Percentiles rank a stretch among this genome's conserved stretches.
Evolutionary conservation across 1,140 invertebrate genomes (phyloP).

Genomic region (Diachasmimorpha longicaudata): DNA sequence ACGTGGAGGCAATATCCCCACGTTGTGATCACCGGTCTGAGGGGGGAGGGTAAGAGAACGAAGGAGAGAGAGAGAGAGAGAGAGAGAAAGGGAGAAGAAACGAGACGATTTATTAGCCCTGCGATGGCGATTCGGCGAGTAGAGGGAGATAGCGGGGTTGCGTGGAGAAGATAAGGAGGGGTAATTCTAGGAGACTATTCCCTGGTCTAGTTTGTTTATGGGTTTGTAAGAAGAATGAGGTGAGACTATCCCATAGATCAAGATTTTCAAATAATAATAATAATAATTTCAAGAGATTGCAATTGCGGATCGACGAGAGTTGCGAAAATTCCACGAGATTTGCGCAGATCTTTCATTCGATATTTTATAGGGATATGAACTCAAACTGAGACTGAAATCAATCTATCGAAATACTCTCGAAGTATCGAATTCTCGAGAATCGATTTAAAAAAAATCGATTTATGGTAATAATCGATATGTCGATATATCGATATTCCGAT

Average conservation of each 20-base stretch:
- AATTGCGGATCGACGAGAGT: no score
- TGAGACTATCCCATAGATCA: neutral
- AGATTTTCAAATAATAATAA: neutral
- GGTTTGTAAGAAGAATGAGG: neutral
- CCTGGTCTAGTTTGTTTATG: neutral
- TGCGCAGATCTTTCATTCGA: no score
- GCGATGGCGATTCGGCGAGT: slow-evolving; percentile 8
- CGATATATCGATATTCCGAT: no score
- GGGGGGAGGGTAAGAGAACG: neutral
- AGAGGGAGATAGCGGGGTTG: neutral
- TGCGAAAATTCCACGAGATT: no score
- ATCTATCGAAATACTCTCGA: no score
- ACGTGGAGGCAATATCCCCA: slow-evolving; percentile 4
- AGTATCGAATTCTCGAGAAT: no score
- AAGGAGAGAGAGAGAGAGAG: neutral
- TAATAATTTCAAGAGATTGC: no score
- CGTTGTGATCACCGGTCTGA: neutral
- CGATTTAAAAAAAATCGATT: no score
- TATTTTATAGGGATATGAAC: no score
- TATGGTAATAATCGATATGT: no score
- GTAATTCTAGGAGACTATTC: neutral
- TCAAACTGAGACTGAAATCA: no score
- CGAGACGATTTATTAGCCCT: slow-evolving; percentile 24
- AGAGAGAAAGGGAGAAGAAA: neutral
- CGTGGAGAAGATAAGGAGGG: neutral